Evolutionary conservation across 2,113 vertebrate species (phyloP), one percentile per base, ranked within the genome.

Genomic region (Hoplias malabaricus): DNA sequence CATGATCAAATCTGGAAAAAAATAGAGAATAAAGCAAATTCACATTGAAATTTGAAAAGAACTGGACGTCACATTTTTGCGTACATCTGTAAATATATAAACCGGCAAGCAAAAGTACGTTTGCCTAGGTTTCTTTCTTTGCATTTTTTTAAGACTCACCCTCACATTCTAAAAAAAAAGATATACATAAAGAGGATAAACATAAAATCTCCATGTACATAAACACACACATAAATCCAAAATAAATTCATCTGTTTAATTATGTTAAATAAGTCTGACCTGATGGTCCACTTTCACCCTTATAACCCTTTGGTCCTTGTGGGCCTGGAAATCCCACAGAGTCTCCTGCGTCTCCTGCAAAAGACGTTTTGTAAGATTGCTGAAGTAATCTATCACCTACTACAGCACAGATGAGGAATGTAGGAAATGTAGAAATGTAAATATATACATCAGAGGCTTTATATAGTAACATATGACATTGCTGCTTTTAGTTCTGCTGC

Each of bases 331-430:
- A 48, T 31, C 36, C 69, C n/a, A 43, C 7, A 33, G 73, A 73
- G 61, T 79, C 73, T 33, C 81, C 81, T 42, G 21, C 48, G 14
- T 83, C 81, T 73, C 81, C 81, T 83, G 62, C 11, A 23, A 34
- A 57, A 46, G 34, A 69, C 13, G n/a, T 7, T 27, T 34, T 46
- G 16, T 16, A 42, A 31, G 1, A 1, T 57, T 7, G 0, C n/a
- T n/a, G n/a, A n/a, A n/a, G n/a, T n/a, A n/a, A n/a, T 27, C 1
- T 16, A 69, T 67, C 65, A 13, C 16, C 10, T 43, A 40, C n/a
- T 27, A 10, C 13, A 68, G 13, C 46, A 54, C 10, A 13, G n/a
- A 36, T 7, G 4, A 9, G 33, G n/a, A 19, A n/a, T 16, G 13
- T 29, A 11, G 3, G 2, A 34, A 62, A 61, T 16, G 5, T 14